phyloP scores from a whole-genome alignment of 2,113 vertebrate genomes.

The Pluvianellus socialis region DNA sequence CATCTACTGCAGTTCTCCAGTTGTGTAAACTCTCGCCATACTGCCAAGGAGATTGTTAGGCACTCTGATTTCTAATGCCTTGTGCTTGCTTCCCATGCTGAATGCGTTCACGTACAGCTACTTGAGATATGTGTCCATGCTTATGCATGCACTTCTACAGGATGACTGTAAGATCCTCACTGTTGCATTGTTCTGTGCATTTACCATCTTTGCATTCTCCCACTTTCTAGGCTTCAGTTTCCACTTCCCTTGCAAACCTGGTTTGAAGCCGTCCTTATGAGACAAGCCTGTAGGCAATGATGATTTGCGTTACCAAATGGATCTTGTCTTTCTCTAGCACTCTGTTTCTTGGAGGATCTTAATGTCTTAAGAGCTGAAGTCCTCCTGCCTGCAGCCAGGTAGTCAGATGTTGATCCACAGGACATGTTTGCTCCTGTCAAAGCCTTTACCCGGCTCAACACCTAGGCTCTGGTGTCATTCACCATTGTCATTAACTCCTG shows the following conservation, averaged over 20 bases:
- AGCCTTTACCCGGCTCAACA: neutral
- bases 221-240: neutral
- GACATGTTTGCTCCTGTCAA: neutral
- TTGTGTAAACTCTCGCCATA: neutral
- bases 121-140: neutral
- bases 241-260: neutral
- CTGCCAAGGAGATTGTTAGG: rapidly evolving
- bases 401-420: neutral
- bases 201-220: neutral
- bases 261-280: neutral
- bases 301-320: neutral
- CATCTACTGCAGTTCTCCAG: neutral
- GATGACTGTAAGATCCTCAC: neutral
- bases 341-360: neutral
- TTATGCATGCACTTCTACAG: neutral
- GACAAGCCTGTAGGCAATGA: neutral
- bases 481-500: neutral
- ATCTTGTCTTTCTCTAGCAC: neutral
- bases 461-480: neutral
- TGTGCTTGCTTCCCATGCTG: neutral
- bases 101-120: neutral
- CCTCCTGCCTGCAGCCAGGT: neutral
- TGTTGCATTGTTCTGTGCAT: neutral
- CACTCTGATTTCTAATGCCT: neutral
- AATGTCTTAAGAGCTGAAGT: neutral